Percentiles rank a stretch among this genome's conserved stretches.
These are phyloP conservation scores for Caenorhabditis angaria DNA, from an alignment of 2,888 invertebrate genomes.

Conservation along the genomic window DNA sequence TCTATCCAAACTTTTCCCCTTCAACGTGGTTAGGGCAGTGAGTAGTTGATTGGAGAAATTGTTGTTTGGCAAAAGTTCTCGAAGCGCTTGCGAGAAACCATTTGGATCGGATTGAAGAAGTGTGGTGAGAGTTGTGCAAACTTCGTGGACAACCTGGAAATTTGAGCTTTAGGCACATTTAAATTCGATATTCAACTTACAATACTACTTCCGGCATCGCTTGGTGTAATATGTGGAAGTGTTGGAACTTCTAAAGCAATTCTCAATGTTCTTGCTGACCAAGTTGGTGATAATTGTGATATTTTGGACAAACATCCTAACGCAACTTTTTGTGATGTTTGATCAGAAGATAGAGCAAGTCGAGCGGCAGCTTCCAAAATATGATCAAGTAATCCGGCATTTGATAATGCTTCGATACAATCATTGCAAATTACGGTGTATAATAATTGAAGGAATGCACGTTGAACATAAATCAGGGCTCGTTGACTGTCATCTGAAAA, in stretches of 20 bases:
- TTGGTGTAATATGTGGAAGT: constrained; percentile 49
- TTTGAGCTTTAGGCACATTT: not conserved
- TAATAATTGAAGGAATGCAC: constrained; percentile 52
- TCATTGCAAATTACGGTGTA: constrained; percentile 42
- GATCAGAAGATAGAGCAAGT: constrained; percentile 47
- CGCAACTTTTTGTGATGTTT: constrained; percentile 52
- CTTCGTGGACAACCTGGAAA: constrained; percentile 54
- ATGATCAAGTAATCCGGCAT: constrained; percentile 36
- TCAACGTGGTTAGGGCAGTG: constrained; percentile 29
- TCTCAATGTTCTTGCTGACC: constrained; percentile 46
- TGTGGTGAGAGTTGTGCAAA: constrained; percentile 30
- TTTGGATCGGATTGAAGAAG: constrained; percentile 37
- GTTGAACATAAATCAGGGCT: constrained; percentile 48
- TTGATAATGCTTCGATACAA: constrained; percentile 28
- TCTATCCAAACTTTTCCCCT: constrained; percentile 44
- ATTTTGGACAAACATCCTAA: constrained; percentile 42
- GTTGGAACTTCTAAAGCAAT: constrained; percentile 49
- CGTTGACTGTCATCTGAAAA: constrained; percentile 43
- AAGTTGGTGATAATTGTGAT: constrained; percentile 22
- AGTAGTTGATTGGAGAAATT: constrained; percentile 44
- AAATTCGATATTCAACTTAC: constrained; percentile 9
- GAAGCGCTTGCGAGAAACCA: constrained; percentile 36
- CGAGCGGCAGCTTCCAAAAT: constrained; percentile 46
- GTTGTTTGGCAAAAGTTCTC: constrained; percentile 40
- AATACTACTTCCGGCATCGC: constrained; percentile 52